Base-by-base conservation (phyloP, 2,797 vertebrate species). In the Arnoldichthys spilopterus region DNA sequence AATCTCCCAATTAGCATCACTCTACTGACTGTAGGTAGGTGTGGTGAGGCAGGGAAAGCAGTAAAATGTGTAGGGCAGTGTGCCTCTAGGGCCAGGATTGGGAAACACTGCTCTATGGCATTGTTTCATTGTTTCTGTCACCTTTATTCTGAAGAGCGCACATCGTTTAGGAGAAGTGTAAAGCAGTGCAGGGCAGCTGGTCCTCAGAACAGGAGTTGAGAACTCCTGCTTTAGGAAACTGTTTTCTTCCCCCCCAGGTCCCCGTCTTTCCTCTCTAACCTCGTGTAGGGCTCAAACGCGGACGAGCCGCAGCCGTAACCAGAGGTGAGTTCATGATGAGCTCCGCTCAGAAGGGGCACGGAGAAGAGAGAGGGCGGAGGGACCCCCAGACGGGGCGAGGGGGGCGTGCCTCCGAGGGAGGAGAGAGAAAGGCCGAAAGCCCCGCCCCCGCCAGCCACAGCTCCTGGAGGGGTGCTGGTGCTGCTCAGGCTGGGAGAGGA, bases 251-350 rank as follows among this genome's bases (percentile, higher is more conserved):
- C 92, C 1, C 90, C 85, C 67, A 92, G 82, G 77, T 93, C 91
- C 20, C 45, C 83, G 74, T 92, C 96, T 83, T 95, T 96, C 90
- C 92, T 92, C 76, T 96, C 96, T 88, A 95, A 93, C 77, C 94
- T 90, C 72, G 91, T 92, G 91, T 97, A 98, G 71, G 97, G 97
- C 92, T 97, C 96, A 2, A 99, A 99, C 0, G 97, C 97, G 0
- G 96, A 99, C 0, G 92, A 91, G 1, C 96, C 94, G 58, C 96
- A 95, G 82, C 95, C 93, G 11, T 94, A 96, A 1, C 90, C 20
- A 0, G 91, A 86, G 0, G 95, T 93, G 71, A 95, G 90, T 85
- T 97, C 96, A 0, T 94, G 95, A 30, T 94, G 92, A 12, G 88
- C 75, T 2, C 94, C 92, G 1, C 94, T 93, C 85, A 95, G 89